These are phyloP conservation scores for Dioctria rufipes DNA, from an alignment of 2,888 invertebrate species.

Conservation along the genomic window DNA sequence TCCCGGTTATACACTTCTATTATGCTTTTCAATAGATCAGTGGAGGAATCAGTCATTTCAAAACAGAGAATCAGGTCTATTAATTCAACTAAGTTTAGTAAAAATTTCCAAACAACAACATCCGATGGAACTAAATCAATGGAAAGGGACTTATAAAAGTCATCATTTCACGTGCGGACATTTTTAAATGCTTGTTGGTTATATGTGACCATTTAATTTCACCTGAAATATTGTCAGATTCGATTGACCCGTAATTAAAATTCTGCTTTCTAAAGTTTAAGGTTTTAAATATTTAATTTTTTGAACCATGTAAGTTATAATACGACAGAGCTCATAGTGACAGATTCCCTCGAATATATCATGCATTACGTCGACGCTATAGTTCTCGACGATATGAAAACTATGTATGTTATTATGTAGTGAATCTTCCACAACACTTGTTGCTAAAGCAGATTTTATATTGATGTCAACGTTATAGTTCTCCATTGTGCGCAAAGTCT, in stretches of 20 bases:
- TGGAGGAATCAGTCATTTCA: neutral
- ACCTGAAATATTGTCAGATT: conserved; percentile 49
- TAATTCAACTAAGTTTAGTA: conserved; percentile 37
- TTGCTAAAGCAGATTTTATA: neutral
- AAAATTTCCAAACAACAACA: conserved; percentile 56
- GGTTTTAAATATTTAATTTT: conserved; percentile 48
- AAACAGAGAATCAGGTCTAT: conserved; percentile 45
- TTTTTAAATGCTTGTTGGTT: conserved; percentile 46
- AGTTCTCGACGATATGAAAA: too few relatives aligned
- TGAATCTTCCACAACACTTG: too few relatives aligned
- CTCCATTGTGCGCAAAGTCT: neutral
- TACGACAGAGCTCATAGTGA: neutral
- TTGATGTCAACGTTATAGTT: neutral
- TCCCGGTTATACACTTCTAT: conserved; percentile 18
- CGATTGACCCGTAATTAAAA: conserved; percentile 52
- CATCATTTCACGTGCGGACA: neutral
- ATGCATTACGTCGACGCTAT: too few relatives aligned
- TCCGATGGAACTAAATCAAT: conserved; percentile 50
- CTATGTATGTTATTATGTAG: too few relatives aligned
- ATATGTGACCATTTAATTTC: conserved; percentile 25
- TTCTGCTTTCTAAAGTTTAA: conserved; percentile 51
- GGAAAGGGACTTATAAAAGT: conserved; percentile 53
- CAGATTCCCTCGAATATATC: too few relatives aligned
- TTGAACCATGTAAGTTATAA: conserved; percentile 31
- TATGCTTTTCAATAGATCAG: neutral